Percentiles rank a stretch among this genome's conserved stretches.
Evolutionary conservation across 2,113 vertebrate species (phyloP).

Genomic region (Calypte anna): DNA sequence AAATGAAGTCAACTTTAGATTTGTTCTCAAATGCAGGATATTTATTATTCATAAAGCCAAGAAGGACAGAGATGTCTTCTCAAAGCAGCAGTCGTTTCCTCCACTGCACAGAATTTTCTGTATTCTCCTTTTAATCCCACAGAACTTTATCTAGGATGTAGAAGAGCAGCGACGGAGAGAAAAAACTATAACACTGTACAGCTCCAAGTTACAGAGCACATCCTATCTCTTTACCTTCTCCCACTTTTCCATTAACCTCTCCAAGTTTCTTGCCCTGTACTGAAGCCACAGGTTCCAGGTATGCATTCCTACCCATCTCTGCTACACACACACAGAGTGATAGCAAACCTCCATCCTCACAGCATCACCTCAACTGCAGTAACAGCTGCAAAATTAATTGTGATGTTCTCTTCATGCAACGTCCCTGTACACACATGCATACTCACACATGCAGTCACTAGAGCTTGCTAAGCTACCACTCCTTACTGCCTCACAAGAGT

Average conservation of each 20-base stretch:
- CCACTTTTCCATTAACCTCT: background rate
- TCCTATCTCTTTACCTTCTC: background rate
- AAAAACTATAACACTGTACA: background rate
- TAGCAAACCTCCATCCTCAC: background rate
- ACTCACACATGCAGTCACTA: background rate
- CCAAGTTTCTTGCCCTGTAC: background rate
- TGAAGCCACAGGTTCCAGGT: background rate
- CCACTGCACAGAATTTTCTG: background rate
- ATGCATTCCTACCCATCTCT: background rate
- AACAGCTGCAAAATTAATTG: background rate
- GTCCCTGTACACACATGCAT: background rate
- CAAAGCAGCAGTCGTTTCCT: background rate
- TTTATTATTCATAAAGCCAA: background rate
- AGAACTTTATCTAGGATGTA: background rate
- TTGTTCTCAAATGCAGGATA: background rate
- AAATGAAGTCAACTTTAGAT: background rate
- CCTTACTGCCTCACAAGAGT: background rate
- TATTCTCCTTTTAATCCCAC: background rate
- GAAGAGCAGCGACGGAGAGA: slow-evolving; percentile 5
- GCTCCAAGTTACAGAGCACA: background rate
- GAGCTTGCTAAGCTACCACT: background rate
- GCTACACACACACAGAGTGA: background rate
- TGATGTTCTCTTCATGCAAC: background rate
- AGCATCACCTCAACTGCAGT: background rate
- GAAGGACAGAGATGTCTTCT: background rate